Conservation (phyloP, 1,140 invertebrate species). For the Drosophila lini region DNA sequence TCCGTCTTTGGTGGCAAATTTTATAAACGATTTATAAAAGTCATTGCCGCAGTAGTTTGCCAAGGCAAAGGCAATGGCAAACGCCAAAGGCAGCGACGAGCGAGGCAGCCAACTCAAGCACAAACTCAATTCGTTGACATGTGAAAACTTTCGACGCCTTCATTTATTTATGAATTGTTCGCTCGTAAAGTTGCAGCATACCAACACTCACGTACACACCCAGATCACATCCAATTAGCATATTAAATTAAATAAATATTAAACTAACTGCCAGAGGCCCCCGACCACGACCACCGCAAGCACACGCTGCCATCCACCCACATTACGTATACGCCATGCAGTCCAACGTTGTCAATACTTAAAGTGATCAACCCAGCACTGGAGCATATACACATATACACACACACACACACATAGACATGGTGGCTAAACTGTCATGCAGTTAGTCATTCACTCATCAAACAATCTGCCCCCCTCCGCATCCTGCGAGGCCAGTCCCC, state of each 20-base stretch:
- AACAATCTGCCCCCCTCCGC: slow-evolving; percentile 41
- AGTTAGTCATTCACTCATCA: slow-evolving; percentile 81
- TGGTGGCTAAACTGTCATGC: slow-evolving; percentile 64
- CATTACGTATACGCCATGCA: slow-evolving; percentile 56
- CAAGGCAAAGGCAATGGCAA: slow-evolving; percentile 16
- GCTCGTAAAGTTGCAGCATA: slow-evolving; percentile 71
- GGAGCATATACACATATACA: slow-evolving; percentile 17
- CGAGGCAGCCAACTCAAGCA: slow-evolving; percentile 48
- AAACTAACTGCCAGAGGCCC: slow-evolving; percentile 72
- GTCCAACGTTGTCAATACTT: slow-evolving; percentile 75
- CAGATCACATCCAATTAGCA: slow-evolving; percentile 83
- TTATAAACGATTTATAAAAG: slow-evolving; percentile 79
- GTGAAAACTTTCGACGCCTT: slow-evolving; percentile 69
- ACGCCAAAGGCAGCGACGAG: neutral
- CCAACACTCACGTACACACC: slow-evolving; percentile 34
- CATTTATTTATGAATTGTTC: slow-evolving; percentile 81
- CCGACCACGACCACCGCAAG: slow-evolving; percentile 29
- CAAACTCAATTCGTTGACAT: slow-evolving; percentile 71
- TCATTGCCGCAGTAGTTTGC: slow-evolving; percentile 48
- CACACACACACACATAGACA: slow-evolving; percentile 9
- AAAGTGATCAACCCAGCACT: slow-evolving; percentile 66
- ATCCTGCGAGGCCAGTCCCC: slow-evolving; percentile 40
- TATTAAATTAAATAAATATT: slow-evolving; percentile 84
- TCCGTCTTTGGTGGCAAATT: slow-evolving; percentile 74
- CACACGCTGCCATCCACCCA: slow-evolving; percentile 19